A percentile compares a stretch with the other conserved stretches of the same genome.
Evolutionary conservation across 2,888 invertebrate species (phyloP).

Genomic region (Marronus borbonicus): DNA sequence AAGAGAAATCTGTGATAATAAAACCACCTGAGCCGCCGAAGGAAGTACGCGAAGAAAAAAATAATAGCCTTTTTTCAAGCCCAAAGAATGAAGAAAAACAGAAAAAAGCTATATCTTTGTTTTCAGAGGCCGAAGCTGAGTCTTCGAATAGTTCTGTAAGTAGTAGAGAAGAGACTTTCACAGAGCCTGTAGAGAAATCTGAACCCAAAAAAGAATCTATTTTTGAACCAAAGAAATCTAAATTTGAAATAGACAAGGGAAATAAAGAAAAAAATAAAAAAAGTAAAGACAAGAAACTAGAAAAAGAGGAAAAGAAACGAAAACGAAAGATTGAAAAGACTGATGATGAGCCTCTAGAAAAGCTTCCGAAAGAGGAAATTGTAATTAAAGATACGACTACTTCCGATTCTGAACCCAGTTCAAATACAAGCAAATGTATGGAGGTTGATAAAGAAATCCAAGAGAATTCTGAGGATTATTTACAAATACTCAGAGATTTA

Average conservation of each 20-base stretch:
- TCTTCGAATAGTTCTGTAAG: slow-evolving; percentile 65
- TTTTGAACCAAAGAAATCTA: slow-evolving; percentile 53
- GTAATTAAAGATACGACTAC: slow-evolving; percentile 59
- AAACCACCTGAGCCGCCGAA: slow-evolving; percentile 53
- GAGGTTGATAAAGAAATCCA: slow-evolving; percentile 64
- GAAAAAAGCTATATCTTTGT: slow-evolving; percentile 56
- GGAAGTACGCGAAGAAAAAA: slow-evolving; percentile 62
- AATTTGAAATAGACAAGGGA: slow-evolving; percentile 51
- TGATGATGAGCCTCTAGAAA: slow-evolving; percentile 73
- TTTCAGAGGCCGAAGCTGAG: slow-evolving; percentile 61
- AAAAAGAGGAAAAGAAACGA: slow-evolving; percentile 78
- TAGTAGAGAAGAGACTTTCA: slow-evolving; percentile 60
- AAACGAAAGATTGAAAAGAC: slow-evolving; percentile 73
- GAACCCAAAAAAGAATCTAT: slow-evolving; percentile 44
- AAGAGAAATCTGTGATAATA: slow-evolving; percentile 55
- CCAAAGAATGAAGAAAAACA: slow-evolving; percentile 56
- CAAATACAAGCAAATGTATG: slow-evolving; percentile 56
- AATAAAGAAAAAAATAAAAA: slow-evolving; percentile 75
- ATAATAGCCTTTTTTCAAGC: slow-evolving; percentile 58
- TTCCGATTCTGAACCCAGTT: slow-evolving; percentile 57
- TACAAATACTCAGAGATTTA: slow-evolving; percentile 84
- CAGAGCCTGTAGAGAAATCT: slow-evolving; percentile 32
- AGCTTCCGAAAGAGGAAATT: slow-evolving; percentile 70
- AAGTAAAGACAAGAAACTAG: slow-evolving; percentile 74
- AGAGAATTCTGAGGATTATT: slow-evolving; percentile 79